These are phyloP conservation scores for Dendrolimus pini DNA, from an alignment of 2,888 invertebrate genomes.

Conservation along the genomic window DNA sequence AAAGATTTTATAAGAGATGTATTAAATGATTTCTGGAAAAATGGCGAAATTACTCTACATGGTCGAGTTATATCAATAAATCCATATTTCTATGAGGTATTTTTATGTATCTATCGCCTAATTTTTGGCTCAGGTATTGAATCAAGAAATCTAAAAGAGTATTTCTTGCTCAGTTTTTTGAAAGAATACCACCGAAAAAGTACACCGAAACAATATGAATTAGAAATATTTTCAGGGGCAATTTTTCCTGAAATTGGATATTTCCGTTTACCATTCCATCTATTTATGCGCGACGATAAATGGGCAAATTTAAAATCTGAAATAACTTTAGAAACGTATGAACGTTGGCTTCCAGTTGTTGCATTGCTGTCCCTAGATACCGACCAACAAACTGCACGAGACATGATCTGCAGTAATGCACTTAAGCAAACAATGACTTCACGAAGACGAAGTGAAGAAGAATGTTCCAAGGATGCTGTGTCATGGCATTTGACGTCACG, in stretches of 20 bases:
- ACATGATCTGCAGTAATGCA: conserved; percentile 73
- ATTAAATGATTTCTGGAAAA: conserved; percentile 65
- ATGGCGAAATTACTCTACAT: conserved; percentile 63
- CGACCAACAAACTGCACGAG: conserved; percentile 62
- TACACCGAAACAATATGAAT: conserved; percentile 65
- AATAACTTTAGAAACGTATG: conserved; percentile 68
- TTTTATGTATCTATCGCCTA: conserved; percentile 56
- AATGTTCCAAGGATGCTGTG: conserved; percentile 44
- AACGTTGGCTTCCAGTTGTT: conserved; percentile 63
- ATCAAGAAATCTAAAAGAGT: conserved; percentile 50
- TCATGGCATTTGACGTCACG: conserved; percentile 57
- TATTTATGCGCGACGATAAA: conserved; percentile 67
- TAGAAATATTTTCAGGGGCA: conserved; percentile 65
- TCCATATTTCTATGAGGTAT: conserved; percentile 69
- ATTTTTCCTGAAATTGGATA: conserved; percentile 71
- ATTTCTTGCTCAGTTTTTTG: conserved; percentile 58
- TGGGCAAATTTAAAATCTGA: conserved; percentile 71
- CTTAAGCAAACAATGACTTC: conserved; percentile 71
- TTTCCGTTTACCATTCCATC: conserved; percentile 65
- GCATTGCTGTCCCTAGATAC: conserved; percentile 54
- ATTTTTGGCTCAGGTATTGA: conserved; percentile 42
- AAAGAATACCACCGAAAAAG: conserved; percentile 60
- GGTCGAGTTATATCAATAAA: conserved; percentile 59
- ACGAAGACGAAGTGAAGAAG: conserved; percentile 43
- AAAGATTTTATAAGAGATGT: conserved; percentile 57